phyloP scores from a whole-genome alignment of 2,797 vertebrate species.

The Tolypeutes matacus region DNA sequence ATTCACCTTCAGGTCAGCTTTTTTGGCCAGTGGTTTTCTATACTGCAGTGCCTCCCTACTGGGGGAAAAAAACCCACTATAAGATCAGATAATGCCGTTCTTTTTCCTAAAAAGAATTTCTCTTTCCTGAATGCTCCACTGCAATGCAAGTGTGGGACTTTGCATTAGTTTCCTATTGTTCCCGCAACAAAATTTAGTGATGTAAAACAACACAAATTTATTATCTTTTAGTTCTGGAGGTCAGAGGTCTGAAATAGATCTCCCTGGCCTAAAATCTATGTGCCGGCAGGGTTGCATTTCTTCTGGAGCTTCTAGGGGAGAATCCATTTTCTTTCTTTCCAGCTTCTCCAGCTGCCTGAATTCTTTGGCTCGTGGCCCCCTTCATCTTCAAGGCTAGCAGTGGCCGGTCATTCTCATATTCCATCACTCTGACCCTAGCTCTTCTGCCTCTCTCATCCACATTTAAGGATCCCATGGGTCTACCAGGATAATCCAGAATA shows the following conservation, averaged over 20 bases:
- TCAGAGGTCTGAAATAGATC: not conserved
- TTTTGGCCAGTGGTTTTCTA: not conserved
- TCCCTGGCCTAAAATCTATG: not conserved
- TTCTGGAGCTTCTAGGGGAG: not conserved
- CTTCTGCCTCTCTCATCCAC: not conserved
- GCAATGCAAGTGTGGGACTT: not conserved
- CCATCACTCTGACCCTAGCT: fast-evolving
- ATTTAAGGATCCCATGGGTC: not conserved
- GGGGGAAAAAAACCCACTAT: not conserved
- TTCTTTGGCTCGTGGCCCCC: not conserved
- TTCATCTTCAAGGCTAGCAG: not conserved
- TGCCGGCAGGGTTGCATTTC: not conserved
- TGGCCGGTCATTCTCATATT: not conserved
- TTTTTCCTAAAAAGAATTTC: not conserved
- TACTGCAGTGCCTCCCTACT: not conserved
- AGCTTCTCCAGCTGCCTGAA: not conserved
- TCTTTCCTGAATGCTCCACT: not conserved
- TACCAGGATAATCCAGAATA: not conserved
- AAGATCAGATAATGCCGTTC: not conserved
- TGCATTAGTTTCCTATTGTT: not conserved
- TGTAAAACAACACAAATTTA: not conserved
- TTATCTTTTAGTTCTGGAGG: not conserved
- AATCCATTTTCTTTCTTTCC: not conserved
- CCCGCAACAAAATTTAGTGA: not conserved
- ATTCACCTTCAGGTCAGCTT: not conserved